Conservation (phyloP, 2,113 vertebrate species). For the Brachypteracias leptosomus region DNA sequence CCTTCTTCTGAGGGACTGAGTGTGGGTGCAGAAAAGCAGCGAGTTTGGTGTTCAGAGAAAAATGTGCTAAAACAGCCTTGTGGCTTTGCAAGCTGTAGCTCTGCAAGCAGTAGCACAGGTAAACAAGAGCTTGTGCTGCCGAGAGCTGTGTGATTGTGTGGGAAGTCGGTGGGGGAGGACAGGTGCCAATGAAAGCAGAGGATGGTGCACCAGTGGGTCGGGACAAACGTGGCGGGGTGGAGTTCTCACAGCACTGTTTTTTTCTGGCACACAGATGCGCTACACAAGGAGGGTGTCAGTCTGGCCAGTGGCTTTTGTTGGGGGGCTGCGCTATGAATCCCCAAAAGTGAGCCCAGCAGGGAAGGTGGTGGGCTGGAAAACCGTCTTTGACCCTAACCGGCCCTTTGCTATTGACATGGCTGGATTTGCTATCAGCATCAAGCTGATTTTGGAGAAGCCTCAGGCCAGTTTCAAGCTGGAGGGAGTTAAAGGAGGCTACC, state of each 20-base stretch:
- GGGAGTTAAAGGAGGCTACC: conserved; percentile 86
- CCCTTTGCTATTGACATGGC: conserved; percentile 91
- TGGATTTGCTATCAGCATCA: conserved; percentile 85
- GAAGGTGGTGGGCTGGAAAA: conserved; percentile 87
- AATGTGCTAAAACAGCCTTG: background rate
- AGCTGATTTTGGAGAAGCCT: conserved; percentile 81
- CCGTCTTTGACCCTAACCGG: conserved; percentile 83
- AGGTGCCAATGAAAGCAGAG: background rate
- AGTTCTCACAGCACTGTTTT: background rate
- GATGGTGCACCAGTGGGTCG: background rate
- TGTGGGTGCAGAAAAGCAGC: background rate
- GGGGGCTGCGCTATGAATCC: conserved; percentile 83
- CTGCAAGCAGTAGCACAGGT: background rate
- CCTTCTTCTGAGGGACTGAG: background rate
- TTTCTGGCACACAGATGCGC: conserved; percentile 79
- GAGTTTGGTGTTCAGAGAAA: background rate
- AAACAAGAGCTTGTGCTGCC: background rate
- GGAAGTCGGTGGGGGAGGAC: background rate
- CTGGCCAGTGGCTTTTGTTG: conserved; percentile 88
- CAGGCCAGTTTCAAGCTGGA: conserved; percentile 86
- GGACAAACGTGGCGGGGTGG: rapidly evolving
- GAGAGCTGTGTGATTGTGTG: background rate
- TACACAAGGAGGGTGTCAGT: conserved; percentile 84
- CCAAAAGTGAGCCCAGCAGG: conserved; percentile 82
- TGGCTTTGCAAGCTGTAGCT: background rate